Base-by-base conservation (phyloP, 2,888 invertebrate species). In the Limnephilus auricula region DNA sequence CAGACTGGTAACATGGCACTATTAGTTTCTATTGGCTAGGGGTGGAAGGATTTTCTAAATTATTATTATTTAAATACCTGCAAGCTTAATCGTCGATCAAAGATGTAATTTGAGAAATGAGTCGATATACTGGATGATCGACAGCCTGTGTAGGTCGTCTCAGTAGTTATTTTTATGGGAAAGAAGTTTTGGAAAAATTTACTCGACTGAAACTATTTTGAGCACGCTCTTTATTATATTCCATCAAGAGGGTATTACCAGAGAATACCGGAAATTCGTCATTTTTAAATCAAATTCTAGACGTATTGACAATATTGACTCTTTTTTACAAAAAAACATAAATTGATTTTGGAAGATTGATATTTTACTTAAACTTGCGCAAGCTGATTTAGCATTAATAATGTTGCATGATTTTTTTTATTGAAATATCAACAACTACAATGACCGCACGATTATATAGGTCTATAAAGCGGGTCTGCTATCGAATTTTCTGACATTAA, bases 291-390 rank as follows among this genome's bases (percentile, higher is more conserved):
- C n/a, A n/a, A n/a, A n/a, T n/a, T n/a, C n/a, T n/a, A n/a, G n/a
- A n/a, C n/a, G n/a, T n/a, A n/a, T n/a, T n/a, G n/a, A n/a, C n/a
- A n/a, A n/a, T n/a, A n/a, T n/a, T n/a, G n/a, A n/a, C n/a, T n/a
- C n/a, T n/a, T n/a, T n/a, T n/a, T n/a, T n/a, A n/a, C n/a, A n/a
- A n/a, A n/a, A n/a, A n/a, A n/a, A n/a, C n/a, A n/a, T n/a, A n/a
- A n/a, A n/a, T n/a, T n/a, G n/a, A n/a, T n/a, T n/a, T n/a, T n/a
- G n/a, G n/a, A n/a, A n/a, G n/a, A n/a, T n/a, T n/a, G n/a, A n/a
- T n/a, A n/a, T n/a, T n/a, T n/a, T 87, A 87, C 65, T 88, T 88
- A 78, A 34, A 88, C 78, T 88, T 88, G 34, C 87, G 87, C 79
- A 88, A 88, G 79, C 65, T 12, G 78, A 88, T 78, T 79, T 88